Evolutionary conservation across 2,113 vertebrate genomes (phyloP), one percentile per base, ranked within the genome.

Genomic region (Corvus hawaiiensis): DNA sequence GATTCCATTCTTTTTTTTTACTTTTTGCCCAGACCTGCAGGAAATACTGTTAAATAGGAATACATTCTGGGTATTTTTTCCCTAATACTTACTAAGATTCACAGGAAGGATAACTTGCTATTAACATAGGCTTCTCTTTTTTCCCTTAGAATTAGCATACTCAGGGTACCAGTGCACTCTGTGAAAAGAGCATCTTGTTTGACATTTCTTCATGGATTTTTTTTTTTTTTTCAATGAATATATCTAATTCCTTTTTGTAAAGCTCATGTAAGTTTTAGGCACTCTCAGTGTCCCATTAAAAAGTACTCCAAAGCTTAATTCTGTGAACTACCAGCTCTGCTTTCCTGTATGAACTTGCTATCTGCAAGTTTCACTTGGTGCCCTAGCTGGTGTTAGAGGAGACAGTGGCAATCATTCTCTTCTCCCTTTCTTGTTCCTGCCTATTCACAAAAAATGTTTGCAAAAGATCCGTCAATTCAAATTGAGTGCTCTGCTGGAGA

Each of bases 401-500:
- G 37, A 41, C 13, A 28, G 41, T 23, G 32, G n/a, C 33, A 85
- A 51, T 62, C 7, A 28, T 67, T 75, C 17, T 69, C 20, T 81
- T 81, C 33, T 92, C 24, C 46, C 27, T 91, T 88, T 87, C 64
- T 72, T 41, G 24, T 80, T 96, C 55, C 43, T 80, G 32, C 16
- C 26, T 83, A 5, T 37, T 90, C 35, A 76, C 43, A 86, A 95
- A 87, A 83, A 58, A n/a, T 41, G 15, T 79, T 97, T 95, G 52
- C 69, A 95, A 64, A 93, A 92, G 68, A 83, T 43, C 58, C 11
- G 28, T 92, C 69, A 68, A 89, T 72, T 91, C 82, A 77, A 75
- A 95, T 64, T 93, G 84, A 97, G 80, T 74, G 86, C 82, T 91
- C 71, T 94, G 90, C 74, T 71, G 94, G 75, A 97, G 62, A 84